phyloP scores from a whole-genome alignment of 2,797 vertebrate genomes.

The Tenualosa thibaudeaui region DNA sequence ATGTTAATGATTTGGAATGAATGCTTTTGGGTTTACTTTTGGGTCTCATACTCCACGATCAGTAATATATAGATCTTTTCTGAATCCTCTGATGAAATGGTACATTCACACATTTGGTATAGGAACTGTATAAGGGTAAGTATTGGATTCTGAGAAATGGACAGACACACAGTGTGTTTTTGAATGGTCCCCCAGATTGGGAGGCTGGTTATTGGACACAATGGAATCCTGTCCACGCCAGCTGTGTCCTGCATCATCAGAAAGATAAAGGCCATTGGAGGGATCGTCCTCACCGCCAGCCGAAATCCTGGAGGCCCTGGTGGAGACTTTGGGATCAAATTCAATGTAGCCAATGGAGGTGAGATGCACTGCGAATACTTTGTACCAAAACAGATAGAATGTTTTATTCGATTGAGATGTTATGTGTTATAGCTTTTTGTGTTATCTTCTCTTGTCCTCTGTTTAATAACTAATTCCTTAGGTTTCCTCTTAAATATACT shows the following conservation, averaged over 20 bases:
- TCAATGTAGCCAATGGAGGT: conserved; percentile 97
- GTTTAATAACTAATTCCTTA: background rate
- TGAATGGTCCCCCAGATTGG: conserved; percentile 81
- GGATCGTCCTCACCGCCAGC: conserved; percentile 96
- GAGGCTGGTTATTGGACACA: conserved; percentile 93
- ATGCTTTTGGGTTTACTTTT: background rate
- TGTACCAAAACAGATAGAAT: background rate
- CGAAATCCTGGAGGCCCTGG: conserved; percentile 94
- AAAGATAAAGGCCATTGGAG: conserved; percentile 97
- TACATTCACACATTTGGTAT: no score
- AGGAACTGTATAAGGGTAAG: background rate
- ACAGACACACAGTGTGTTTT: background rate
- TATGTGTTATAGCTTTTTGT: background rate
- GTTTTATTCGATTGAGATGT: background rate
- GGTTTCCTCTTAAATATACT: background rate
- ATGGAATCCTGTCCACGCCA: conserved; percentile 95
- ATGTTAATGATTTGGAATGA: background rate
- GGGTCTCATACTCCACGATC: background rate
- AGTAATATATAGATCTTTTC: background rate
- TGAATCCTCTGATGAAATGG: background rate
- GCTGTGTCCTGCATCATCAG: conserved; percentile 98
- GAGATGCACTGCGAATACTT: conserved; percentile 40
- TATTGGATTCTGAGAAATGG: background rate
- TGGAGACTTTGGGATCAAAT: conserved; percentile 97
- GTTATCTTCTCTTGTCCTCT: background rate